phyloP scores from a whole-genome alignment of 2,797 vertebrate genomes.

The Heterohyrax brucei region DNA sequence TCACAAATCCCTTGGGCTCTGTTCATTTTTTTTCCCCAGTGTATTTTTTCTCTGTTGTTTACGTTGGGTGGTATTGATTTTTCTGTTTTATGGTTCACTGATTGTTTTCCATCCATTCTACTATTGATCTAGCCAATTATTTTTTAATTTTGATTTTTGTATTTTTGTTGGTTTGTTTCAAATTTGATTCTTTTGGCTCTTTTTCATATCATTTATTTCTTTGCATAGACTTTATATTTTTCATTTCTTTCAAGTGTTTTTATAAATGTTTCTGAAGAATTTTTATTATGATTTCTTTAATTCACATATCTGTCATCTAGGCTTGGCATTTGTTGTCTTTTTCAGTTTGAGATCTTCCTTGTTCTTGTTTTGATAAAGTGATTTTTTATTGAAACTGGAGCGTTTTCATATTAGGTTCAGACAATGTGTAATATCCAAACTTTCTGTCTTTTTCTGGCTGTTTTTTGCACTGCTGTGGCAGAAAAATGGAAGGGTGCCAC shows the following conservation, averaged over 20 bases:
- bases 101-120: not conserved
- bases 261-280: not conserved
- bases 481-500: not conserved
- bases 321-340: not conserved
- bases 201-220: too few relatives aligned
- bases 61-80: not conserved
- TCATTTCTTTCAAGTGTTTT: not conserved
- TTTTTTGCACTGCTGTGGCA: not conserved
- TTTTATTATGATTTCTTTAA: not conserved
- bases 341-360: not conserved
- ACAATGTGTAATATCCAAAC: not conserved
- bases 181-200: not conserved
- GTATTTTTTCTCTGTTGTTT: not conserved
- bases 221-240: not conserved
- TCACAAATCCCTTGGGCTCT: not conserved
- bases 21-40: not conserved
- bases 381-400: not conserved
- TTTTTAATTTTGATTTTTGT: not conserved
- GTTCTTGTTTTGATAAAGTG: constrained; percentile 3
- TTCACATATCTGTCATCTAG: not conserved
- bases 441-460: not conserved
- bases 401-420: constrained; percentile 3
- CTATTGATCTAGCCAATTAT: not conserved
- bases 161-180: not conserved
- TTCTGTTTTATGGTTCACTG: not conserved